A percentile compares a stretch with the other conserved stretches of the same genome.
Conservation (phyloP, 1,140 invertebrate genomes). For the Lethocerus indicus region DNA sequence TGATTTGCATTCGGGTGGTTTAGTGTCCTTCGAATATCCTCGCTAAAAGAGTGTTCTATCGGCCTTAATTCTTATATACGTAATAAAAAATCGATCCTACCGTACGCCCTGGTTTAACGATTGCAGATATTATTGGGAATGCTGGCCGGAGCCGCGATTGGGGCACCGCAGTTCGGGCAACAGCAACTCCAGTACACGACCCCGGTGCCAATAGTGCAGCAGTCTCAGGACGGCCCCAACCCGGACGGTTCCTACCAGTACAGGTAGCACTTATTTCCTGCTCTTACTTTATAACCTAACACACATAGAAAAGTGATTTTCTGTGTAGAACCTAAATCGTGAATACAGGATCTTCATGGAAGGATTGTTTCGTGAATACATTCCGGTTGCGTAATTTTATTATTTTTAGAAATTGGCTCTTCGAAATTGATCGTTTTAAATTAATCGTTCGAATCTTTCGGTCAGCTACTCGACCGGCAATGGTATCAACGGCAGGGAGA, state of each 20-base stretch:
- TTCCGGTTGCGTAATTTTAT: background rate
- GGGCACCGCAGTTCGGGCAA: slow-evolving; percentile 18
- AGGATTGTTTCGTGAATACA: background rate
- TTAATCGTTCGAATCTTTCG: background rate
- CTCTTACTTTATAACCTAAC: background rate
- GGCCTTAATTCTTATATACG: too few species aligned
- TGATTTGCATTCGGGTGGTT: too few species aligned
- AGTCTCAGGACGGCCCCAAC: slow-evolving; percentile 27
- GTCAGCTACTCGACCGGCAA: slow-evolving; percentile 54
- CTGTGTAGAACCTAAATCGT: too few species aligned
- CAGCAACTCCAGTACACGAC: slow-evolving; percentile 24
- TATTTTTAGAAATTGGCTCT: background rate
- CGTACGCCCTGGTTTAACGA: too few species aligned
- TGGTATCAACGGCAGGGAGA: slow-evolving; percentile 43
- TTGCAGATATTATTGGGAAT: background rate
- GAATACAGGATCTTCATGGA: too few species aligned
- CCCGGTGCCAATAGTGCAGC: slow-evolving; percentile 30
- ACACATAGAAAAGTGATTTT: background rate
- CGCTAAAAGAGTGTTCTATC: too few species aligned
- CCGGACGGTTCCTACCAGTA: slow-evolving; percentile 31
- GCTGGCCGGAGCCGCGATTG: slow-evolving; percentile 17
- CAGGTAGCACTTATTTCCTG: background rate
- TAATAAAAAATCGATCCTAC: too few species aligned
- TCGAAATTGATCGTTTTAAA: background rate
- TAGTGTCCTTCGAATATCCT: too few species aligned